A percentile compares a stretch with the other conserved stretches of the same genome.
phyloP scores from a whole-genome alignment of 2,888 invertebrate genomes.

The Brachyptera putata region DNA sequence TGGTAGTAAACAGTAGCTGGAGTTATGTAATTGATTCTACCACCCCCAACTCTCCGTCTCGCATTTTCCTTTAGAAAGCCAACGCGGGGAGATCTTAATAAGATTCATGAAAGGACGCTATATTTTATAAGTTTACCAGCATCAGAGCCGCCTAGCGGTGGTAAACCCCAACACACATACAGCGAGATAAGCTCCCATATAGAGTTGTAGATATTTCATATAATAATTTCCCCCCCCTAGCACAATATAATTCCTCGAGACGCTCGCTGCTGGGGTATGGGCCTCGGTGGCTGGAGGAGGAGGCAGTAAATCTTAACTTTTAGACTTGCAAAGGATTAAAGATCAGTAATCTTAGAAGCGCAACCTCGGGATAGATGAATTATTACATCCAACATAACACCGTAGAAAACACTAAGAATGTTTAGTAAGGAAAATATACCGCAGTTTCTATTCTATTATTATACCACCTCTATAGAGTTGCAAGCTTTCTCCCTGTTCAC shows the following conservation, averaged over 20 bases:
- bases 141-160: conserved; percentile 27
- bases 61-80: conserved; percentile 51
- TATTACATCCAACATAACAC: conserved; percentile 44
- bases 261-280: conserved; percentile 8
- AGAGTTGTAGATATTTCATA: conserved; percentile 48
- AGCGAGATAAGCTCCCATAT: conserved; percentile 40
- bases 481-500: background rate
- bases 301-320: conserved; percentile 68
- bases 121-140: conserved; percentile 66
- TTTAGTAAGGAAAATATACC: conserved; percentile 23
- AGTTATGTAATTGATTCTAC: conserved; percentile 19
- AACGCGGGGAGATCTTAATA: conserved; percentile 65
- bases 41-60: conserved; percentile 38
- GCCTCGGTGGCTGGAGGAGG: conserved; percentile 26
- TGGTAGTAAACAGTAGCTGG: conserved; percentile 8
- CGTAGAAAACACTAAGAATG: conserved; percentile 22
- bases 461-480: too few species aligned
- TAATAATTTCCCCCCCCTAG: conserved; percentile 43
- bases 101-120: conserved; percentile 79
- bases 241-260: conserved; percentile 21
- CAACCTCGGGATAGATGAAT: conserved; percentile 54
- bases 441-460: conserved; percentile 20
- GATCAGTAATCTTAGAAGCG: conserved; percentile 65
- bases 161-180: conserved; percentile 31
- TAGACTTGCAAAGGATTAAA: conserved; percentile 66